phyloP scores from a whole-genome alignment of 2,888 invertebrate species.

The Trichogramma dendrolimi region DNA sequence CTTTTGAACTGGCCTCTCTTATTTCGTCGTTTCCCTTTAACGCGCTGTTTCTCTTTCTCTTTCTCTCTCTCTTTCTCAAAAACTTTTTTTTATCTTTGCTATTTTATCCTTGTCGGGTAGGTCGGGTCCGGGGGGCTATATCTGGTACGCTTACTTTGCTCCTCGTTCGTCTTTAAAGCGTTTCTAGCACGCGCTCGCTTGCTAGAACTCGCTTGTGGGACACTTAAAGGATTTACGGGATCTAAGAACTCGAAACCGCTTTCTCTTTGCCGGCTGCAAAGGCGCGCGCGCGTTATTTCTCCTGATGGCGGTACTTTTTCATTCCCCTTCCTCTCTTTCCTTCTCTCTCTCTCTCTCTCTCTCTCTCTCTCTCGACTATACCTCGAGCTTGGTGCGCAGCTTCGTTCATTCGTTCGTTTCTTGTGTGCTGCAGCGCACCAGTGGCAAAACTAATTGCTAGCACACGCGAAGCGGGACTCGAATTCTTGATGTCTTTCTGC shows the following conservation, averaged over 20 bases:
- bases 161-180: conserved; percentile 28
- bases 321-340: conserved; percentile 8
- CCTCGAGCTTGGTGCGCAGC: too few species aligned
- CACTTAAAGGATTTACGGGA: conserved; percentile 51
- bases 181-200: conserved; percentile 27
- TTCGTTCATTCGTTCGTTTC: too few species aligned
- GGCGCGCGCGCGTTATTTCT: conserved; percentile 7
- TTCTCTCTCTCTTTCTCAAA: conserved; percentile 8
- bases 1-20: too few species aligned
- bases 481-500: conserved; percentile 18
- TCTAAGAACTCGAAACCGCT: conserved; percentile 40
- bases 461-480: conserved; percentile 26
- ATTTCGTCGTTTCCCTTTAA: conserved; percentile 1
- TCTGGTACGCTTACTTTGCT: conserved; percentile 25
- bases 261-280: conserved; percentile 20
- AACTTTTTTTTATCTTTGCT: neutral
- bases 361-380: neutral
- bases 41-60: conserved; percentile 24
- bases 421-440: conserved; percentile 4
- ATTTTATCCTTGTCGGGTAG: neutral
- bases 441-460: conserved; percentile 30
- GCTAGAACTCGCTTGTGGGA: conserved; percentile 34
- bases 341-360: conserved; percentile 9
- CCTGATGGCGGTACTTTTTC: neutral
- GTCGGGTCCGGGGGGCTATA: conserved; percentile 12